A percentile compares a stretch with the other conserved stretches of the same genome.
Conservation (phyloP, 23 tunicate genomes). For the Halocynthia roretzi region DNA sequence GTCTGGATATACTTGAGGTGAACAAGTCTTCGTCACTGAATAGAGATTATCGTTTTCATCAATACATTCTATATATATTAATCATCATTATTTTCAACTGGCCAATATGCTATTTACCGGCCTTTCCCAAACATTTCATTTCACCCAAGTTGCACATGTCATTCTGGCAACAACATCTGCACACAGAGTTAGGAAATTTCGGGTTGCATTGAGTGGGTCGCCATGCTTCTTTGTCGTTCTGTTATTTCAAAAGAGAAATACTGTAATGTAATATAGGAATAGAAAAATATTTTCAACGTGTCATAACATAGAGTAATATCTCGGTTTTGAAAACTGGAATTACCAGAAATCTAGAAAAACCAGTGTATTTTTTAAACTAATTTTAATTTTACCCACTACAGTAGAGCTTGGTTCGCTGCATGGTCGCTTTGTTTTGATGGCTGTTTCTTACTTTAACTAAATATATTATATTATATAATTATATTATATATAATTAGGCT, state of each 20-base stretch:
- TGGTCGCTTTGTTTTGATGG: too few species aligned
- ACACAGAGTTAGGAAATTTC: constrained; percentile 53
- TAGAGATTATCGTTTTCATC: too few species aligned
- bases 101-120: neutral
- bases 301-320: too few species aligned
- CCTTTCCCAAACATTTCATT: constrained; percentile 49
- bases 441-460: too few species aligned
- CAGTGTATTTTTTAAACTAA: neutral
- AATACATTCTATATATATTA: neutral
- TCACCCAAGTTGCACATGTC: constrained; percentile 51
- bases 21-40: too few species aligned
- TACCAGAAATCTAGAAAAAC: neutral
- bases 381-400: neutral
- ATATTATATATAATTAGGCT: too few species aligned
- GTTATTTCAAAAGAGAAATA: neutral
- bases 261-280: too few species aligned
- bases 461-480: too few species aligned
- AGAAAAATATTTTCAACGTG: too few species aligned
- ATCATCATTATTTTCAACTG: neutral
- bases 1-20: too few species aligned
- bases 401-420: too few species aligned
- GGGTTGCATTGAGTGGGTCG: constrained; percentile 75
- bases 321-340: too few species aligned
- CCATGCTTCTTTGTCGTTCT: constrained; percentile 64
- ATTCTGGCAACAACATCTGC: constrained; percentile 60